phyloP scores from a whole-genome alignment of 2,888 invertebrate genomes.

The Morpho helenor region DNA sequence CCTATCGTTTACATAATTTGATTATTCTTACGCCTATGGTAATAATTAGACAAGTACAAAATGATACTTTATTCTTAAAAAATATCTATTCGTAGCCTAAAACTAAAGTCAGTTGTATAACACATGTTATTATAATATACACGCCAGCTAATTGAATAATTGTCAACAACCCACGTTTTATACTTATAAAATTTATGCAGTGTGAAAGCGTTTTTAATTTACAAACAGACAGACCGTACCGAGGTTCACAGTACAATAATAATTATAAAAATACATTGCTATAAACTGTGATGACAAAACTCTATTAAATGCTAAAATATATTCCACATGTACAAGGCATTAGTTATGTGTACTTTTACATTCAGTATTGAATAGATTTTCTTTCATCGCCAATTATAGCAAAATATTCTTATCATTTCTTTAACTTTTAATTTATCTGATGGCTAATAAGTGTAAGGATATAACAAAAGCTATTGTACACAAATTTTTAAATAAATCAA shows the following conservation, averaged over 20 bases:
- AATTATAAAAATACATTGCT: no score
- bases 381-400: no score
- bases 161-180: constrained; percentile 46
- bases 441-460: constrained; percentile 2
- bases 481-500: no score
- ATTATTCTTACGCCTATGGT: constrained; percentile 75
- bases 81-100: constrained; percentile 71
- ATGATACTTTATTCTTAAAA: constrained; percentile 73
- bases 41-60: constrained; percentile 78
- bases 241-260: no score
- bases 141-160: constrained; percentile 45
- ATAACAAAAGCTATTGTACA: neutral
- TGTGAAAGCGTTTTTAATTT: constrained; percentile 24
- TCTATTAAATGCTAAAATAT: no score
- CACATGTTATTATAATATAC: constrained; percentile 58
- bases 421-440: constrained; percentile 5
- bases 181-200: constrained; percentile 18
- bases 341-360: no score
- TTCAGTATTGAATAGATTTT: no score
- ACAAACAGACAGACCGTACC: no score
- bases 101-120: constrained; percentile 75
- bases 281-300: no score
- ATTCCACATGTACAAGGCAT: no score
- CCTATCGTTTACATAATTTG: constrained; percentile 69
- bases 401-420: no score